Evolutionary conservation across 2,797 vertebrate species (phyloP).

Genomic region (Syngnathus rostellatus): DNA sequence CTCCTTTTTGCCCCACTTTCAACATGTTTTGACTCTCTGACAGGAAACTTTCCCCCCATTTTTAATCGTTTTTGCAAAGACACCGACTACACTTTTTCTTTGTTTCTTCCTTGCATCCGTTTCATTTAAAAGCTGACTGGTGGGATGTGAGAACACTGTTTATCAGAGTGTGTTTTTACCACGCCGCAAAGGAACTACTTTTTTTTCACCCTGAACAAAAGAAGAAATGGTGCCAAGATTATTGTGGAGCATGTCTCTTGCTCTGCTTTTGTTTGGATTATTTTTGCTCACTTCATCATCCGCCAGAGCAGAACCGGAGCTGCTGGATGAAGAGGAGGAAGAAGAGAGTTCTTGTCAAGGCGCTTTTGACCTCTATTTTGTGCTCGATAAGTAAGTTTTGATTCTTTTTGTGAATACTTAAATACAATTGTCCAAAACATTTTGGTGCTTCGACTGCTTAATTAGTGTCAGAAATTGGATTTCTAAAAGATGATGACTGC

Average conservation of each 20-base stretch:
- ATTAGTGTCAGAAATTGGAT: neutral
- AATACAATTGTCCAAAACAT: neutral
- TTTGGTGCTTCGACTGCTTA: neutral
- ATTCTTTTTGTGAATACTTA: neutral
- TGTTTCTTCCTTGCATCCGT: conserved; percentile 31
- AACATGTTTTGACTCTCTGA: conserved; percentile 30
- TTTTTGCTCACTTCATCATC: conserved; percentile 48
- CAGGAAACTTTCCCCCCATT: conserved; percentile 22
- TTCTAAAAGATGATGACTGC: neutral
- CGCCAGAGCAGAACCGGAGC: conserved; percentile 52
- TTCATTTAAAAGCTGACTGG: conserved; percentile 3
- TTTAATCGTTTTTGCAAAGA: conserved; percentile 4
- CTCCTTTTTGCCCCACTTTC: conserved; percentile 2
- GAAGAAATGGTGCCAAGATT: conserved; percentile 43
- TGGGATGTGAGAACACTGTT: conserved; percentile 42
- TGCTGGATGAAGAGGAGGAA: conserved; percentile 63
- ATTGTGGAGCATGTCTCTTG: conserved; percentile 28
- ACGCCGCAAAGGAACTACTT: conserved; percentile 1
- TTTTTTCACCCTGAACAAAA: neutral
- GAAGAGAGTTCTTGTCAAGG: conserved; percentile 82
- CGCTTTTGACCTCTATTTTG: conserved; percentile 86
- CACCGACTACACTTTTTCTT: conserved; percentile 8
- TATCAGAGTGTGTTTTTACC: neutral
- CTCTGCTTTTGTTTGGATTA: conserved; percentile 61
- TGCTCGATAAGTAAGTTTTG: conserved; percentile 87